A percentile compares a stretch with the other conserved stretches of the same genome.
Conservation (phyloP, 2,113 vertebrate species). For the Poecile atricapillus region DNA sequence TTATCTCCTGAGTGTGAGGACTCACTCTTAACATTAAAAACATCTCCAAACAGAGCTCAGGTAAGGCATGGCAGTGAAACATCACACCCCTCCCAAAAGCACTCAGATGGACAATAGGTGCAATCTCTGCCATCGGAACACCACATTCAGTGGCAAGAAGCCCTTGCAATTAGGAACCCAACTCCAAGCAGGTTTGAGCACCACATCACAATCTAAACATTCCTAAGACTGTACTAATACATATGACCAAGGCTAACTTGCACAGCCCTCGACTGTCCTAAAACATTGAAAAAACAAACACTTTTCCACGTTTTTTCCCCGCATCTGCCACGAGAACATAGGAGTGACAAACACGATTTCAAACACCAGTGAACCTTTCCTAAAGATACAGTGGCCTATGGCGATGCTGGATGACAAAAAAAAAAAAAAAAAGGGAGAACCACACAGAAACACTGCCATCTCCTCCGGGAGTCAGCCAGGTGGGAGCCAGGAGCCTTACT, state of each 20-base stretch:
- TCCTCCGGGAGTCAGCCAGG: no score
- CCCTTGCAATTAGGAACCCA: background rate
- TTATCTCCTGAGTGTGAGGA: background rate
- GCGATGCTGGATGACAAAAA: background rate
- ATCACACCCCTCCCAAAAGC: background rate
- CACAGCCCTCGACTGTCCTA: background rate
- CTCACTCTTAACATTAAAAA: background rate
- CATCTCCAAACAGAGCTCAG: background rate
- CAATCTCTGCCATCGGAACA: background rate
- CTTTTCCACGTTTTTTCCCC: background rate
- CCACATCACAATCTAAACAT: background rate
- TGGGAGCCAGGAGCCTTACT: background rate
- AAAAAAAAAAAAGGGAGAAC: fast-evolving
- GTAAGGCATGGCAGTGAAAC: background rate
- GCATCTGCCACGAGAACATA: background rate
- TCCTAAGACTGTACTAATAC: background rate
- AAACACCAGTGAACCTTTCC: background rate
- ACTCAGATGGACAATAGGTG: background rate
- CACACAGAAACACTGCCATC: fast-evolving
- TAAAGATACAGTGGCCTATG: background rate
- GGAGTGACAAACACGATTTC: fast-evolving
- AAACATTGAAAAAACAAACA: background rate
- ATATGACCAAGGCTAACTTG: background rate
- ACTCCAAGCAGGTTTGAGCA: background rate
- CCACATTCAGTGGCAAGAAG: background rate